These are phyloP conservation scores for Phymatocera aterrima DNA, from an alignment of 2,888 invertebrate species.

Conservation along the genomic window DNA sequence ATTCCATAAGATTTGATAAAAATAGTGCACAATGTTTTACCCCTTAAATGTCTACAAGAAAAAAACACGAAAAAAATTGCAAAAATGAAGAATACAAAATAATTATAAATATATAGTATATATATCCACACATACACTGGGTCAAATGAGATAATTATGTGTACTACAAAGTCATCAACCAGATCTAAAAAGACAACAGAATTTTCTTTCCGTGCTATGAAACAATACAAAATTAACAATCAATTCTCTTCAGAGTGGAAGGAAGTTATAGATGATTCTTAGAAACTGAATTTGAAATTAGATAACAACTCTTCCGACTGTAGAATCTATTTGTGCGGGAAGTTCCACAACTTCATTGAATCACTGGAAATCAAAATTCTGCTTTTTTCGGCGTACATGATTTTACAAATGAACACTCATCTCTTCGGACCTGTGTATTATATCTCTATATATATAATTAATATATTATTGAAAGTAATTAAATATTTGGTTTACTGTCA, in stretches of 20 bases:
- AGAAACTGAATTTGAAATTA: constrained; percentile 4
- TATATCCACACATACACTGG: constrained; percentile 31
- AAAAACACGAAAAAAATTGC: constrained; percentile 1
- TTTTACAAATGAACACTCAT: background rate
- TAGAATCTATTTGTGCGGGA: background rate
- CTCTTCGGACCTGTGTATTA: constrained; percentile 22
- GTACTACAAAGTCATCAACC: background rate
- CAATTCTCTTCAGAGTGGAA: background rate
- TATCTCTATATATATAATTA: constrained; percentile 30
- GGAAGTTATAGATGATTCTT: background rate
- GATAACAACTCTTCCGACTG: background rate
- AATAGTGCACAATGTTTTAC: constrained; percentile 42
- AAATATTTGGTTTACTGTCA: constrained; percentile 36
- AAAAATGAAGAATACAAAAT: background rate
- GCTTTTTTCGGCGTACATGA: constrained; percentile 6
- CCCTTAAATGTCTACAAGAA: constrained; percentile 43
- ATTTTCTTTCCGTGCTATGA: background rate
- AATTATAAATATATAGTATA: constrained; percentile 20
- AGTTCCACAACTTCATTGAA: background rate
- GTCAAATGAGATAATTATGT: constrained; percentile 28
- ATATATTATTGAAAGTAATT: constrained; percentile 44
- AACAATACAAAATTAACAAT: background rate
- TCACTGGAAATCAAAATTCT: constrained; percentile 2
- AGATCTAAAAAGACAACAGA: background rate
- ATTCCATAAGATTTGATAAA: constrained; percentile 40